These are phyloP conservation scores for Corythornis cristatus DNA, from an alignment of 2,113 vertebrate species.

Conservation along the genomic window DNA sequence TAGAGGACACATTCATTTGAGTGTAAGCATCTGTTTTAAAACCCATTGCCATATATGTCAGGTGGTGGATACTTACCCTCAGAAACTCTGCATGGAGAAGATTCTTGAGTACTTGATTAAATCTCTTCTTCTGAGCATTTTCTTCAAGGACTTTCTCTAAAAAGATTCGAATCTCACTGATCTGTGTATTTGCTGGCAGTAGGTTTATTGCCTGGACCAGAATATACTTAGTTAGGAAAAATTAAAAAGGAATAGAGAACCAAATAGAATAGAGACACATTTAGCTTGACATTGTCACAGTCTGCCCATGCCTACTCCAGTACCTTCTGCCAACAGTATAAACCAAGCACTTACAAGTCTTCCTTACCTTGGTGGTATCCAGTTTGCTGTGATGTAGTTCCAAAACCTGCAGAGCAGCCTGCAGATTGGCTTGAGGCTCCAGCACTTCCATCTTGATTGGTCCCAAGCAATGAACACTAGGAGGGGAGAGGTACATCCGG, in stretches of 20 bases:
- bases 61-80: constrained; percentile 74
- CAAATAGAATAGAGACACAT: neutral
- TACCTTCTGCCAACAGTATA: neutral
- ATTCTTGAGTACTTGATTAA: constrained; percentile 95
- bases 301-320: neutral
- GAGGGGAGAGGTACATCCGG: constrained; percentile 96
- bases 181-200: constrained; percentile 96
- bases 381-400: constrained; percentile 96
- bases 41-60: neutral
- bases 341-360: neutral
- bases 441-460: constrained; percentile 93
- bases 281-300: neutral
- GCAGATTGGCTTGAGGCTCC: constrained; percentile 92
- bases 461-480: constrained; percentile 92
- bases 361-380: constrained; percentile 92
- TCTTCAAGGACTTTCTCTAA: constrained; percentile 97
- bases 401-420: constrained; percentile 91
- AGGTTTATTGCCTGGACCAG: constrained; percentile 89
- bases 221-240: neutral
- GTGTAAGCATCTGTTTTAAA: neutral
- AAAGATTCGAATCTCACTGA: constrained; percentile 93
- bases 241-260: neutral
- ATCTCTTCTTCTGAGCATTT: constrained; percentile 92
- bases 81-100: constrained; percentile 97
- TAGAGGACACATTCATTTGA: neutral